phyloP scores from a whole-genome alignment of 1,140 invertebrate genomes.

The Cotesia chilonis region DNA sequence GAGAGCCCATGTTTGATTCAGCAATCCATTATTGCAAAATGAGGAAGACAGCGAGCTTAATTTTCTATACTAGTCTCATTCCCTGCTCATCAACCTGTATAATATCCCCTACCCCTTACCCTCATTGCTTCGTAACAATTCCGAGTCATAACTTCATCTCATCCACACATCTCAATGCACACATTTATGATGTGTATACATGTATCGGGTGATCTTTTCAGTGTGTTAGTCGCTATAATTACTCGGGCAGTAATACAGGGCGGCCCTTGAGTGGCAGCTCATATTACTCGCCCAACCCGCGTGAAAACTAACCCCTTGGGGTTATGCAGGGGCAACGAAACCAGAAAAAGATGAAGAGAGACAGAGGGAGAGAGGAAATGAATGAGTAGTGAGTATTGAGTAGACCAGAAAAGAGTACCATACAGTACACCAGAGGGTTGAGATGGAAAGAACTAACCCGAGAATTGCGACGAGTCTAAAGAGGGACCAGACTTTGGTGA shows the following conservation, averaged over 20 bases:
- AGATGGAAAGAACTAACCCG: too few species aligned
- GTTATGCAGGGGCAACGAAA: slow-evolving; percentile 25
- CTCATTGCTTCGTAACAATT: slow-evolving; percentile 48
- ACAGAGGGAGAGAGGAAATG: too few species aligned
- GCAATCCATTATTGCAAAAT: slow-evolving; percentile 13
- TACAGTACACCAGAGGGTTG: too few species aligned
- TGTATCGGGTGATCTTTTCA: slow-evolving; percentile 22
- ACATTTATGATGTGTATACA: slow-evolving; percentile 25
- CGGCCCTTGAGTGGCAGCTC: slow-evolving; percentile 62
- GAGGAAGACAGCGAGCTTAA: background rate
- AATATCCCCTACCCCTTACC: background rate
- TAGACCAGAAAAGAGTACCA: too few species aligned
- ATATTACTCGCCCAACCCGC: slow-evolving; percentile 61
- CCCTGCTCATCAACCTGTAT: slow-evolving; percentile 15
- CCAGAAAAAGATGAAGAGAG: too few species aligned
- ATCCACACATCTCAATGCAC: slow-evolving; percentile 39
- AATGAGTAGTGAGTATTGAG: too few species aligned
- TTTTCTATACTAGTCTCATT: slow-evolving; percentile 5
- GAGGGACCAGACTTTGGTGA: slow-evolving; percentile 20
- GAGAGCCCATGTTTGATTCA: slow-evolving; percentile 5
- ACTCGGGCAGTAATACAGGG: slow-evolving; percentile 60
- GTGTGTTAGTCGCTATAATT: slow-evolving; percentile 54
- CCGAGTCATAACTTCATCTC: slow-evolving; percentile 44
- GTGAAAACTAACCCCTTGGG: slow-evolving; percentile 61
- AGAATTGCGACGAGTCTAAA: slow-evolving; percentile 38